These are phyloP conservation scores for Aldrovandia affinis DNA, from an alignment of 2,797 vertebrate genomes.

Conservation along the genomic window DNA sequence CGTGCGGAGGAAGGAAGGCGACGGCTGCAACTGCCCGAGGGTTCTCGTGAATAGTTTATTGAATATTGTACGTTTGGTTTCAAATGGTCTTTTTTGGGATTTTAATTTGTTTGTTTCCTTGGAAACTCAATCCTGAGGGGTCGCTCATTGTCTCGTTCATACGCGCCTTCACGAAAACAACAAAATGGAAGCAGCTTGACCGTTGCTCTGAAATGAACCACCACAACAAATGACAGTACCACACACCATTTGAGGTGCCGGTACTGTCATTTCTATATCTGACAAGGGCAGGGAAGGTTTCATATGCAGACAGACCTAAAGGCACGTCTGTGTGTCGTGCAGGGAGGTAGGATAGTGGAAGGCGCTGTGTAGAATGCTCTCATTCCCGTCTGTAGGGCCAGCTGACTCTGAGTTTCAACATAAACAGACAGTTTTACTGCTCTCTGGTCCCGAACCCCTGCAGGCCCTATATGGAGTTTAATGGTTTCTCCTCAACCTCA, in stretches of 20 bases:
- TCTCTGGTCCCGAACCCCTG: not conserved
- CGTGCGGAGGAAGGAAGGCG: too few relatives aligned
- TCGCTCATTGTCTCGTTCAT: too few relatives aligned
- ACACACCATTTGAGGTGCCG: not conserved
- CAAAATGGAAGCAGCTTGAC: not conserved
- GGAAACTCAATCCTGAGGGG: too few relatives aligned
- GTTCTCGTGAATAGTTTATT: too few relatives aligned
- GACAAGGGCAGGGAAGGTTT: not conserved
- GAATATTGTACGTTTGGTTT: too few relatives aligned
- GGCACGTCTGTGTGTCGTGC: not conserved
- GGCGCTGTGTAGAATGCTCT: not conserved
- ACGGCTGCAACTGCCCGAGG: too few relatives aligned
- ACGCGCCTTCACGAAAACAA: too few relatives aligned
- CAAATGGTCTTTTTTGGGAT: too few relatives aligned
- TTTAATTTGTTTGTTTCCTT: too few relatives aligned
- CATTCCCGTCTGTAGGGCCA: not conserved
- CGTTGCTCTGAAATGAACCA: not conserved
- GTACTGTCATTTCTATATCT: not conserved
- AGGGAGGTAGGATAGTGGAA: not conserved
- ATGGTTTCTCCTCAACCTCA: constrained; percentile 17
- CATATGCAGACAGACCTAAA: not conserved
- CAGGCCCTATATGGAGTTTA: constrained; percentile 15
- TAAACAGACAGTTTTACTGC: not conserved
- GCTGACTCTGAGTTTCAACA: not conserved
- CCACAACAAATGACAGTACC: too few relatives aligned